phyloP scores from a whole-genome alignment of 2,113 vertebrate species.

The Labeo catla region DNA sequence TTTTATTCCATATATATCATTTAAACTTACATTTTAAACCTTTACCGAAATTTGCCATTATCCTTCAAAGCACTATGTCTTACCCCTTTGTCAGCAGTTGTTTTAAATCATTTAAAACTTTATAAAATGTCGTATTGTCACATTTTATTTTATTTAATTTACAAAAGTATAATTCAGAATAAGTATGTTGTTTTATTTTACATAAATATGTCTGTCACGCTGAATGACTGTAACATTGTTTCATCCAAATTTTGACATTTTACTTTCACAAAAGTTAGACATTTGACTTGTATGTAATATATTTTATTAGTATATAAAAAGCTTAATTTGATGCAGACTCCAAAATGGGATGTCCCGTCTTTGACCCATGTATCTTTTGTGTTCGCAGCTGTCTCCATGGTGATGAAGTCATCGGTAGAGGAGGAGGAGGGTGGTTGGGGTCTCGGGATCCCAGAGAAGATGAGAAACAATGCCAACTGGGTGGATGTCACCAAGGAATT shows the following conservation, averaged over 20 bases:
- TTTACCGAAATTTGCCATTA: too few relatives aligned
- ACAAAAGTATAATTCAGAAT: too few relatives aligned
- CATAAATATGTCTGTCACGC: not conserved
- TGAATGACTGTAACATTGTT: not conserved
- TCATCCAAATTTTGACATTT: too few relatives aligned
- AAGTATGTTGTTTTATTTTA: too few relatives aligned
- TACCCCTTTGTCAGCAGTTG: too few relatives aligned
- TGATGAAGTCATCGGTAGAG: slow-evolving; percentile 93
- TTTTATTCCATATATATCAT: too few relatives aligned
- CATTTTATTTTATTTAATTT: too few relatives aligned
- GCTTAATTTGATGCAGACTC: not conserved
- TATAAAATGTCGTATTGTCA: too few relatives aligned
- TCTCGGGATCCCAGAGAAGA: slow-evolving; percentile 89
- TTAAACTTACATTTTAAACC: too few relatives aligned
- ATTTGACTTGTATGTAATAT: too few relatives aligned
- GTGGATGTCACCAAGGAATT: slow-evolving; percentile 96
- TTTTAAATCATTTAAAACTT: too few relatives aligned
- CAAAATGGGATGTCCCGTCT: not conserved
- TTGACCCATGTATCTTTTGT: not conserved
- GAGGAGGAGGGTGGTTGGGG: slow-evolving; percentile 98
- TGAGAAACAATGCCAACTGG: slow-evolving; percentile 91
- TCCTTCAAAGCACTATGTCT: too few relatives aligned
- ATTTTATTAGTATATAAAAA: not conserved
- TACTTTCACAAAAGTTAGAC: not conserved
- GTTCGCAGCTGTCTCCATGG: slow-evolving; percentile 80